Base-by-base conservation (phyloP, 2,797 vertebrate species). In the Tangara arthus region DNA sequence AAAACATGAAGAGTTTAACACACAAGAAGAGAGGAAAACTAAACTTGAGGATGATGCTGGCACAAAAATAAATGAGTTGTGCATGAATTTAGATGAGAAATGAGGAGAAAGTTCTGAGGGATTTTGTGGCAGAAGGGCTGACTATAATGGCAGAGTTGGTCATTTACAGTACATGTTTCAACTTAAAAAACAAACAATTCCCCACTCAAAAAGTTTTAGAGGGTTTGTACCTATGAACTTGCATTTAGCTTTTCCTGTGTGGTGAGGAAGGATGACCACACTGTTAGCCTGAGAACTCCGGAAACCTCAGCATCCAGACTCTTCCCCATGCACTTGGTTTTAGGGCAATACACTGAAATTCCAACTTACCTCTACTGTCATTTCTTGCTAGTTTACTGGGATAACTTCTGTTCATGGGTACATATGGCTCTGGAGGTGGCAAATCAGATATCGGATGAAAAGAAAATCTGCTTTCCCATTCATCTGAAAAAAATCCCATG, bases 401-500 rank as follows among this genome's bases (percentile, higher is more conserved):
- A 95, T 99, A 99, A 70, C 97, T 99, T 98, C 99, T 99, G 97
- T 98, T 98, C 70, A 75, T 96, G 28, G 98, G 98, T 69, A 98
- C 96, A 90, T 98, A 99, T 20, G 99, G 99, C 80, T 99, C 99
- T 20, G 99, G 99, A 79, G 99, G 99, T 73, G 99, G 99, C 93
- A 99, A 97, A 93, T 99, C 99, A 32, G 99, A 99, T 96, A 99
- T 85, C 0, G 99, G 99, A 89, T 99, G 99, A 96, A 99, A 99
- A 91, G 91, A 98, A 98, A 99, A 99, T 78, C 99, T 98, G 95
- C 97, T 97, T 97, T 99, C 99, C 99, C 98, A 99, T 78, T 99
- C 99, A 97, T 99, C 99, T 99, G 95, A 73, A 85, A 81, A 77
- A 90, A 76, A 92, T 10, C 69, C 44, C 65, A 76, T 4, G 63